These are phyloP conservation scores for Chelidonichthys spinosus DNA, from an alignment of 2,797 vertebrate species.

Conservation along the genomic window DNA sequence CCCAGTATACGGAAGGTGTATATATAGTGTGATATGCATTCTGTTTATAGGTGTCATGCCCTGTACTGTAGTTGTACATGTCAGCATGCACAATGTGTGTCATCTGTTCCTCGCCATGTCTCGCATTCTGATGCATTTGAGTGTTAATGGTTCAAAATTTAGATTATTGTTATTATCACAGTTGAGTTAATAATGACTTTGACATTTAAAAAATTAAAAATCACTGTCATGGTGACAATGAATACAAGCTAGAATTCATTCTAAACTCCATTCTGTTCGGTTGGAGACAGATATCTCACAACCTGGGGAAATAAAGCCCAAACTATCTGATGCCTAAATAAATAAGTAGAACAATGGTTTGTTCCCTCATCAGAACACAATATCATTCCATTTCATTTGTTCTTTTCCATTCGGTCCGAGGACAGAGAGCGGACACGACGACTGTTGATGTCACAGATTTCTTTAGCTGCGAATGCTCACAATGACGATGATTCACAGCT, in stretches of 20 bases:
- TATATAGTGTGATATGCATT: background rate
- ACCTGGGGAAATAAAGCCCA: background rate
- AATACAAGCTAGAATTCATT: background rate
- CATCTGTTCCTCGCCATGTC: background rate
- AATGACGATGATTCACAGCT: background rate
- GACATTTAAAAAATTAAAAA: too few relatives aligned
- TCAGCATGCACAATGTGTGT: constrained; percentile 6
- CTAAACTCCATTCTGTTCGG: background rate
- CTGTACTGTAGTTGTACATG: background rate
- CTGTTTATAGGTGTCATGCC: constrained; percentile 28
- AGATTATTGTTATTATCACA: background rate
- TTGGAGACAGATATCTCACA: background rate
- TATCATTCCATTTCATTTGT: background rate
- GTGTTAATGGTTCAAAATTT: background rate
- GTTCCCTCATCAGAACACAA: background rate
- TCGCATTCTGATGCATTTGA: background rate
- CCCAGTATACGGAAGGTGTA: constrained; percentile 2
- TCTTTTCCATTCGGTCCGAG: background rate
- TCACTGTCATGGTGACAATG: too few relatives aligned
- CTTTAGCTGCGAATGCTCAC: constrained; percentile 8
- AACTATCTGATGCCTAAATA: background rate
- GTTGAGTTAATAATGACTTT: background rate
- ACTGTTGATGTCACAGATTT: constrained; percentile 13
- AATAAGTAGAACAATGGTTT: background rate
- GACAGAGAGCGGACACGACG: background rate